phyloP scores from a whole-genome alignment of 2,888 invertebrate species.

The Nemurella pictetii region DNA sequence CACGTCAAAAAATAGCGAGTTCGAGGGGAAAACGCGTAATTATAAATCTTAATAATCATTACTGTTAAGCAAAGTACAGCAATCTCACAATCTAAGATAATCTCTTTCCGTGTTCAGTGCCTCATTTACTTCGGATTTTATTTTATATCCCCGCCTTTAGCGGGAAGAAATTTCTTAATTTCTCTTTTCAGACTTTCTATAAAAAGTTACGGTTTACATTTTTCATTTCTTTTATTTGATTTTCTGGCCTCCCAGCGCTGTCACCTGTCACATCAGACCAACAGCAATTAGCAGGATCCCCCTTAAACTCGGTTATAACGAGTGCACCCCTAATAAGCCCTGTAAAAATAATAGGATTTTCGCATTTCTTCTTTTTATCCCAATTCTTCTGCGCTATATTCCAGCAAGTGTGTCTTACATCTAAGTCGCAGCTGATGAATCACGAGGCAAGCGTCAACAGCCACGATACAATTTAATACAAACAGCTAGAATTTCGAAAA shows the following conservation, averaged over 20 bases:
- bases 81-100: slow-evolving; percentile 35
- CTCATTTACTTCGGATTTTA: slow-evolving; percentile 31
- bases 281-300: slow-evolving; percentile 36
- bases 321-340: background rate
- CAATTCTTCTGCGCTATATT: background rate
- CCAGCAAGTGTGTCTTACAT: background rate
- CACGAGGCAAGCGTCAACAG: background rate
- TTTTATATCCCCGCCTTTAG: slow-evolving; percentile 21
- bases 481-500: background rate
- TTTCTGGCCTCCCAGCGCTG: slow-evolving; percentile 22
- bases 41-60: slow-evolving; percentile 38
- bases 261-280: slow-evolving; percentile 33
- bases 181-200: slow-evolving; percentile 11
- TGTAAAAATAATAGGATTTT: background rate
- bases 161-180: slow-evolving; percentile 19
- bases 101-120: slow-evolving; percentile 24
- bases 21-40: slow-evolving; percentile 24
- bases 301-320: background rate
- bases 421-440: background rate
- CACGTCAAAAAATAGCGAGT: background rate
- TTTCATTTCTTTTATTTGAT: slow-evolving; percentile 33
- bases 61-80: slow-evolving; percentile 34
- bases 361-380: no score
- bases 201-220: slow-evolving; percentile 21
- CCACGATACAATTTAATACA: background rate